phyloP scores from a whole-genome alignment of 2,797 vertebrate species.

The Antrozous pallidus region DNA sequence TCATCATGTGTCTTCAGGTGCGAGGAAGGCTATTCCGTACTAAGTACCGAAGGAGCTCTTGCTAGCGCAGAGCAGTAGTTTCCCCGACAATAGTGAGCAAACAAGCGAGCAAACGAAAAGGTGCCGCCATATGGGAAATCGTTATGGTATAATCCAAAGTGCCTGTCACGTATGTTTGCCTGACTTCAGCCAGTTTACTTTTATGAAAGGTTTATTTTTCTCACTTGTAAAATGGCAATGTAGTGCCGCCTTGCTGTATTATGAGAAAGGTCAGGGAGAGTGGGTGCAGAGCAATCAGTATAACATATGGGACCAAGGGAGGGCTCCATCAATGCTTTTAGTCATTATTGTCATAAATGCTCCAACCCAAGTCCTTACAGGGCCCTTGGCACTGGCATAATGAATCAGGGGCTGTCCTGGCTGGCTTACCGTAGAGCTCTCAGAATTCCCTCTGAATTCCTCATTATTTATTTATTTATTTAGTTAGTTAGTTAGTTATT shows the following conservation, averaged over 20 bases:
- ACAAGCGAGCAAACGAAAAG: not conserved
- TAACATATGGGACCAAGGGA: not conserved
- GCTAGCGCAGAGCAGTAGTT: not conserved
- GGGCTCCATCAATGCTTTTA: not conserved
- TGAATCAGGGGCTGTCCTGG: not conserved
- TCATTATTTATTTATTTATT: not conserved
- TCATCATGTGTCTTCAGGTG: too few relatives aligned
- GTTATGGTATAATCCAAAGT: not conserved
- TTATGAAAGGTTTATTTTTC: not conserved
- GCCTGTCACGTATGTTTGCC: not conserved
- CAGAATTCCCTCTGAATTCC: not conserved
- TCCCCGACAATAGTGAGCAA: not conserved
- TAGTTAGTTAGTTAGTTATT: too few relatives aligned
- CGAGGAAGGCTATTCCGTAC: not conserved
- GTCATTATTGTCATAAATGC: not conserved
- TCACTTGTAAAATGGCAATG: not conserved
- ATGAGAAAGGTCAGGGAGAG: not conserved
- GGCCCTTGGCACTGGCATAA: not conserved
- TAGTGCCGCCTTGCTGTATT: not conserved
- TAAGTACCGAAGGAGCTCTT: not conserved
- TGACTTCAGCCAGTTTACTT: not conserved
- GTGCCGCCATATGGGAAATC: not conserved
- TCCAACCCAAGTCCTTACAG: too few relatives aligned
- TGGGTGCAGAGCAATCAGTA: not conserved
- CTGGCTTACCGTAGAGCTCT: not conserved